phyloP scores from a whole-genome alignment of 2,113 vertebrate species.

The Hylia prasina region DNA sequence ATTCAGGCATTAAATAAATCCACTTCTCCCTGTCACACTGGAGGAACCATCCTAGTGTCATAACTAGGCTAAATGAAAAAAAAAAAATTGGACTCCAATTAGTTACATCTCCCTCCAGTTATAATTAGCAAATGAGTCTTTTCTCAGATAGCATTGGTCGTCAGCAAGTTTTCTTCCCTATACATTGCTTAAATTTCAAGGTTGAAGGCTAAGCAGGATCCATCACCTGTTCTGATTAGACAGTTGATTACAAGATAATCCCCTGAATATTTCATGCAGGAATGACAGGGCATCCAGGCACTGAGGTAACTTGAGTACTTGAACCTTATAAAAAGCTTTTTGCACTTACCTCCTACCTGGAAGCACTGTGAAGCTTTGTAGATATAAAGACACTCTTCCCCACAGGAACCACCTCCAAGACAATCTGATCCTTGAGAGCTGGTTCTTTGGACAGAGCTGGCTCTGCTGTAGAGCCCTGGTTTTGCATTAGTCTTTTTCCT shows the following conservation, averaged over 20 bases:
- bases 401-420: not conserved
- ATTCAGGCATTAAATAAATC: not conserved
- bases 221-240: not conserved
- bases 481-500: not conserved
- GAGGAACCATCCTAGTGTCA: not conserved
- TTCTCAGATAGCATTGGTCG: not conserved
- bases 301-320: slow-evolving; percentile 52
- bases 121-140: not conserved
- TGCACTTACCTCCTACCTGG: slow-evolving; percentile 3
- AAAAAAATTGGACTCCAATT: not conserved
- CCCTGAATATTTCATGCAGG: slow-evolving; percentile 68
- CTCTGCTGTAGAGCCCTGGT: not conserved
- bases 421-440: not conserved
- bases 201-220: not conserved
- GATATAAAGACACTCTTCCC: not conserved
- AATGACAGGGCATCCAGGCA: slow-evolving; percentile 9
- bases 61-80: not conserved
- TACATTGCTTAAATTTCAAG: not conserved
- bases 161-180: not conserved
- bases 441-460: not conserved
- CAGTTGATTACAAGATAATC: slow-evolving; percentile 66
- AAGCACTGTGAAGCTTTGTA: not conserved
- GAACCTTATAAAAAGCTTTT: slow-evolving; percentile 24
- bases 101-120: not conserved
- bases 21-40: not conserved